Conservation (phyloP, 2,797 vertebrate genomes). For the Onychomys leucogaster region DNA sequence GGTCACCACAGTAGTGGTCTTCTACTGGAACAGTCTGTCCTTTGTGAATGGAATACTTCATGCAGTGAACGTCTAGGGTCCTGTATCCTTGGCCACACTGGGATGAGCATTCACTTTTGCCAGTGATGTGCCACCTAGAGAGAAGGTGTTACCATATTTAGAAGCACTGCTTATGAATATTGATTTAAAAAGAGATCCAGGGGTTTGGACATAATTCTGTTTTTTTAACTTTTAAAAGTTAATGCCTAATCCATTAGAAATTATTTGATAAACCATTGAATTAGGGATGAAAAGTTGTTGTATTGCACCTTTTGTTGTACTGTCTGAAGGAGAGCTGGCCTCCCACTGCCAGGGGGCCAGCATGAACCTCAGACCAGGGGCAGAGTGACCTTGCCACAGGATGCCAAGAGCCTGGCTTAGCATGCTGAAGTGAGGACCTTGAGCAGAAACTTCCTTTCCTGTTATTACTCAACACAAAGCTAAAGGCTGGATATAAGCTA, state of each 20-base stretch:
- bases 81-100: slow-evolving; percentile 94
- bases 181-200: not conserved
- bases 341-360: not conserved
- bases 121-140: slow-evolving; percentile 92
- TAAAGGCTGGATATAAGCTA: slow-evolving; percentile 55
- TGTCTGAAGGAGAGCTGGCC: not conserved
- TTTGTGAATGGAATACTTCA: slow-evolving; percentile 93
- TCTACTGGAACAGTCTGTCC: slow-evolving; percentile 90
- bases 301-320: not conserved
- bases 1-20: slow-evolving; percentile 89
- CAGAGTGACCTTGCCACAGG: not conserved
- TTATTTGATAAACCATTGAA: not conserved
- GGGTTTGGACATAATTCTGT: not conserved
- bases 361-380: not conserved
- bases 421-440: not conserved
- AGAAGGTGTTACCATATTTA: slow-evolving; percentile 62
- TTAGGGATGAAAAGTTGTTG: not conserved
- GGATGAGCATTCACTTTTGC: slow-evolving; percentile 95
- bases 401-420: not conserved
- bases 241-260: not conserved
- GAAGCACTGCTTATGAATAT: not conserved
- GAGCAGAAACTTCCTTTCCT: slow-evolving; percentile 53
- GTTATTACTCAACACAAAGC: slow-evolving; percentile 39
- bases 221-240: not conserved
- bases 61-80: slow-evolving; percentile 93